These are phyloP conservation scores for Aphaenogaster rudis DNA, from an alignment of 1,140 invertebrate genomes.

Conservation along the genomic window DNA sequence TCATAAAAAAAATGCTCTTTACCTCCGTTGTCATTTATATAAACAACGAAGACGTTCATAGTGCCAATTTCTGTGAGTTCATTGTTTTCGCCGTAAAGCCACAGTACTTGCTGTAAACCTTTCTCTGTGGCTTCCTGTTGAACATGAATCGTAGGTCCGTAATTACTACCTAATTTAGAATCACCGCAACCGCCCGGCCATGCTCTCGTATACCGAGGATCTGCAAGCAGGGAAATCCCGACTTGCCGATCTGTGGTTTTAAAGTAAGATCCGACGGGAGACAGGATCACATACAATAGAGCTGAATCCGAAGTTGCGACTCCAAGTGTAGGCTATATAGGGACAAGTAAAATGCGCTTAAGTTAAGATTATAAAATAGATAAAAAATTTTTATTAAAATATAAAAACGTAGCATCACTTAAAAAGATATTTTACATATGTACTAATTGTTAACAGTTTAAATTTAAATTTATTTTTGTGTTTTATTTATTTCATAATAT, in stretches of 20 bases:
- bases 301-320: slow-evolving; percentile 94
- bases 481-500: neutral
- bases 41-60: slow-evolving; percentile 99
- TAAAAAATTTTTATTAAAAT: slow-evolving; percentile 1
- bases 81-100: slow-evolving; percentile 98
- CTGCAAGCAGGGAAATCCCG: slow-evolving; percentile 91
- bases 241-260: slow-evolving; percentile 87
- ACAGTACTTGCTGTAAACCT: slow-evolving; percentile 98
- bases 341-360: neutral
- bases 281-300: slow-evolving; percentile 96
- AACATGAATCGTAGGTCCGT: slow-evolving; percentile 94
- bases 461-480: neutral
- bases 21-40: slow-evolving; percentile 97
- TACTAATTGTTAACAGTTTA: neutral
- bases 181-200: slow-evolving; percentile 98
- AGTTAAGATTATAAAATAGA: neutral
- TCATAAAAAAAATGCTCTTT: slow-evolving; percentile 71
- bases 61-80: slow-evolving; percentile 99
- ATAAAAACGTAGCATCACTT: neutral
- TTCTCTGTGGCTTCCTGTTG: slow-evolving; percentile 92
- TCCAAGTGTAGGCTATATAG: slow-evolving; percentile 94
- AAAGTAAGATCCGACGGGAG: slow-evolving; percentile 98
- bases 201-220: slow-evolving; percentile 94
- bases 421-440: neutral
- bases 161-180: slow-evolving; percentile 98